A percentile compares a stretch with the other conserved stretches of the same genome.
Evolutionary conservation across 2,888 invertebrate genomes (phyloP).

Genomic region (Melanostoma mellinum): DNA sequence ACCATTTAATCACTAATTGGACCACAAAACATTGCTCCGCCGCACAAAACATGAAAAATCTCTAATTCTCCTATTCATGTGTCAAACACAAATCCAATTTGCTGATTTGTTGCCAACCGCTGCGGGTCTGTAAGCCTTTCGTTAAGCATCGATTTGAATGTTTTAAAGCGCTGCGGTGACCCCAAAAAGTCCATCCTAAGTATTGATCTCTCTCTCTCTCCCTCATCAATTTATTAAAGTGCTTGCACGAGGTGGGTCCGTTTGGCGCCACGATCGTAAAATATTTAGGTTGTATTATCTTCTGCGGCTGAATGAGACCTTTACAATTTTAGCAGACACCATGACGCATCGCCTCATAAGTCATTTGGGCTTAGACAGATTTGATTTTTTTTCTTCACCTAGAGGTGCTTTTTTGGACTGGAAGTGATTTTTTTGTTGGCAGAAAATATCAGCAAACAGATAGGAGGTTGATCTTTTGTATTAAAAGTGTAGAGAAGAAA

Average conservation of each 20-base stretch:
- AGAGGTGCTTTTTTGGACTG: constrained; percentile 32
- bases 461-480: constrained; percentile 15
- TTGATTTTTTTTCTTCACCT: constrained; percentile 23
- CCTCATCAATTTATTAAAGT: neutral
- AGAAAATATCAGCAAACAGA: constrained; percentile 14
- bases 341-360: constrained; percentile 47
- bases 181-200: constrained; percentile 50
- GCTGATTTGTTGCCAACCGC: constrained; percentile 53
- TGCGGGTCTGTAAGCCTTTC: constrained; percentile 14
- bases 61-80: constrained; percentile 47
- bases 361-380: constrained; percentile 29
- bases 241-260: neutral
- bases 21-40: constrained; percentile 2
- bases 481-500: constrained; percentile 1
- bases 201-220: neutral
- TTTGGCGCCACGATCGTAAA: constrained; percentile 45
- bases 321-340: constrained; percentile 23
- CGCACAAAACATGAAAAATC: constrained; percentile 32
- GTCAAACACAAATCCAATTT: constrained; percentile 62
- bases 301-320: constrained; percentile 41
- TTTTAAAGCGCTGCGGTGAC: constrained; percentile 4
- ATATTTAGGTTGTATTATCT: constrained; percentile 22
- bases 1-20: constrained; percentile 15
- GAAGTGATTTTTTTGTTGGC: constrained; percentile 6
- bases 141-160: neutral